phyloP scores from a whole-genome alignment of 1,140 invertebrate species.

The Schlechtendalia chinensis region DNA sequence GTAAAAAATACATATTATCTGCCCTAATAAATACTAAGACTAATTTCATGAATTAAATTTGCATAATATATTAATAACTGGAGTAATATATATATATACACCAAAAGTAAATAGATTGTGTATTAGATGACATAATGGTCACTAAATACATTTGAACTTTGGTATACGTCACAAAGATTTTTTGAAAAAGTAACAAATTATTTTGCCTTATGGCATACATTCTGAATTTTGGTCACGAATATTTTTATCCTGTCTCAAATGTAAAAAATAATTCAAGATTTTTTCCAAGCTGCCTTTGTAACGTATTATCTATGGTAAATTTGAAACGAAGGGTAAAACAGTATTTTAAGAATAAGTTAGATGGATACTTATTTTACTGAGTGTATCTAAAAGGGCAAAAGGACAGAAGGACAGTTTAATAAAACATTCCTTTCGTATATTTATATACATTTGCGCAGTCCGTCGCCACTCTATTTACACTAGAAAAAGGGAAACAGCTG shows the following conservation, averaged over 20 bases:
- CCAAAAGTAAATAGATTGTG: background rate
- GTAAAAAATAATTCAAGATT: conserved; percentile 12
- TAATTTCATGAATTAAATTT: too few species aligned
- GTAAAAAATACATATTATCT: too few species aligned
- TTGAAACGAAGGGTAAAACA: background rate
- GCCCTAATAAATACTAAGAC: too few species aligned
- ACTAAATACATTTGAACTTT: background rate
- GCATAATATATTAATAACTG: too few species aligned
- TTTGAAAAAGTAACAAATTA: conserved; percentile 10
- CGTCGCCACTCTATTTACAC: background rate
- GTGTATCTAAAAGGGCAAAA: background rate
- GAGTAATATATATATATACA: too few species aligned
- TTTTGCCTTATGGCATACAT: conserved; percentile 19
- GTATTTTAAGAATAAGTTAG: conserved; percentile 32
- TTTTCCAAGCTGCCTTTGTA: background rate
- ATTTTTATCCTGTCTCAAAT: conserved; percentile 21
- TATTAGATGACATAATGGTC: background rate
- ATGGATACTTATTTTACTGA: conserved; percentile 14
- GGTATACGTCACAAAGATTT: background rate
- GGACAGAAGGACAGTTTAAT: conserved; percentile 15
- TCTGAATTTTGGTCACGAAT: conserved; percentile 36
- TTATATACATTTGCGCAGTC: background rate
- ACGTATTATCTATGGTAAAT: conserved; percentile 16
- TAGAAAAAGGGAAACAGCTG: background rate
- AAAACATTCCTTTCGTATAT: conserved; percentile 37